phyloP scores from a whole-genome alignment of 2,797 vertebrate genomes.

The Artibeus lituratus region DNA sequence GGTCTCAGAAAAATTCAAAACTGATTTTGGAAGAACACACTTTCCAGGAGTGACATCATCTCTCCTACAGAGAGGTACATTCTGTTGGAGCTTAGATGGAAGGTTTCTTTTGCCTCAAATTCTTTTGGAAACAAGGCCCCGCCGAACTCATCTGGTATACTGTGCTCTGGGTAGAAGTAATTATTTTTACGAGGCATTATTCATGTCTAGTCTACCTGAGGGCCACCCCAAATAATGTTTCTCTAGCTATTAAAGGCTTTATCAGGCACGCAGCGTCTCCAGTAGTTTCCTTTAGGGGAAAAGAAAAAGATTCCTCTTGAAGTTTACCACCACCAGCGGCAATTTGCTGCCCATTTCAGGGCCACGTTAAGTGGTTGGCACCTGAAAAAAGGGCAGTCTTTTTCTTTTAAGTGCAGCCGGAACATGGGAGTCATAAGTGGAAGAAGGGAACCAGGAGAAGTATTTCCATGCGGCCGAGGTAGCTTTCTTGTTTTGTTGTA shows the following conservation, averaged over 20 bases:
- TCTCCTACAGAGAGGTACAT: not conserved
- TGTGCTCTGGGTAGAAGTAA: constrained; percentile 37
- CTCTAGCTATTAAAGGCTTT: constrained; percentile 71
- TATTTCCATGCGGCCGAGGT: not conserved
- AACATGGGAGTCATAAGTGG: constrained; percentile 54
- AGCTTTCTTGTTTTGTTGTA: constrained; percentile 58
- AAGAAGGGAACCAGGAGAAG: constrained; percentile 35
- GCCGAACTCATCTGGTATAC: not conserved
- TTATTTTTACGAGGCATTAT: constrained; percentile 72
- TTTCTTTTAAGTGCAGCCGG: constrained; percentile 64
- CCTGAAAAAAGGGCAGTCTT: constrained; percentile 61
- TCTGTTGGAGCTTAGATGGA: not conserved
- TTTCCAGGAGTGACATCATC: not conserved
- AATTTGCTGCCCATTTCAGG: constrained; percentile 62
- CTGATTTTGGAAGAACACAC: not conserved
- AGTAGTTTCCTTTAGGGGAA: constrained; percentile 66
- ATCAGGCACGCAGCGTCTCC: constrained; percentile 45
- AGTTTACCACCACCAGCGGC: constrained; percentile 58
- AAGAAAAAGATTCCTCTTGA: constrained; percentile 68
- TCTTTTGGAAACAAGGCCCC: not conserved
- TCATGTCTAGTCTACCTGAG: constrained; percentile 68
- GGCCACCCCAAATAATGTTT: constrained; percentile 65
- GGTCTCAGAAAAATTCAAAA: not conserved
- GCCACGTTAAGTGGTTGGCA: constrained; percentile 65
- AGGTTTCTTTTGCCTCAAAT: not conserved